A percentile compares a stretch with the other conserved stretches of the same genome.
These are phyloP conservation scores for Epirrita christyi DNA, from an alignment of 2,888 invertebrate genomes.

Conservation along the genomic window DNA sequence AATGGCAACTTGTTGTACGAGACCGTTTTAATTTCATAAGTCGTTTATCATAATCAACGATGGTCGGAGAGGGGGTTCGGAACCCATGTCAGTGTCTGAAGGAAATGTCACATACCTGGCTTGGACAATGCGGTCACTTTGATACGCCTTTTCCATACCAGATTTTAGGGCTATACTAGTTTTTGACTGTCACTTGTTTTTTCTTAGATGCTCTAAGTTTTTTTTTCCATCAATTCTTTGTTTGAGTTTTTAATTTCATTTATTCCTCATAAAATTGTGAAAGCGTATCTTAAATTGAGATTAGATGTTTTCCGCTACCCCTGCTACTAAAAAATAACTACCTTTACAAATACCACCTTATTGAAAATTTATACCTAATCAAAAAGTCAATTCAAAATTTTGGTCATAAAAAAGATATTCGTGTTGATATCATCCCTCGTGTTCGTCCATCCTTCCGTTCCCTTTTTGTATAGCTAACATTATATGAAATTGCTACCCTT, in stretches of 20 bases:
- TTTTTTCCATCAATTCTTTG: too few relatives aligned
- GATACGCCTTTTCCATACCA: slow-evolving; percentile 54
- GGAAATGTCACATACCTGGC: slow-evolving; percentile 77
- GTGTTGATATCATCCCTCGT: slow-evolving; percentile 29
- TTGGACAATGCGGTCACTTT: slow-evolving; percentile 68
- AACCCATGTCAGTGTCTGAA: slow-evolving; percentile 83
- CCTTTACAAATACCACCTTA: slow-evolving; percentile 23
- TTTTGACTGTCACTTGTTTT: too few relatives aligned
- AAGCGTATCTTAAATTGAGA: neutral
- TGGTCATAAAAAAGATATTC: slow-evolving; percentile 30
- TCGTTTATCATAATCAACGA: slow-evolving; percentile 84
- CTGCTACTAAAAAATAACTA: too few relatives aligned
- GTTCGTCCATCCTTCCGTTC: slow-evolving; percentile 23
- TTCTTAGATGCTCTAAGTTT: too few relatives aligned
- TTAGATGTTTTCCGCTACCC: neutral
- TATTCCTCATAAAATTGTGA: neutral
- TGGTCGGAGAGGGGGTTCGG: slow-evolving; percentile 45
- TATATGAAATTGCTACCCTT: slow-evolving; percentile 28
- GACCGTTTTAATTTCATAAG: slow-evolving; percentile 84
- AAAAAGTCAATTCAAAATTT: slow-evolving; percentile 29
- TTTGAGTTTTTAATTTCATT: neutral
- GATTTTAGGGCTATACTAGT: slow-evolving; percentile 20
- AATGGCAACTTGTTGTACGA: slow-evolving; percentile 81
- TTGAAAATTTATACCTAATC: slow-evolving; percentile 23
- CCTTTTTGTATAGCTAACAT: slow-evolving; percentile 28